phyloP scores from a whole-genome alignment of 2,113 vertebrate species.

The Chascanopsetta lugubris region DNA sequence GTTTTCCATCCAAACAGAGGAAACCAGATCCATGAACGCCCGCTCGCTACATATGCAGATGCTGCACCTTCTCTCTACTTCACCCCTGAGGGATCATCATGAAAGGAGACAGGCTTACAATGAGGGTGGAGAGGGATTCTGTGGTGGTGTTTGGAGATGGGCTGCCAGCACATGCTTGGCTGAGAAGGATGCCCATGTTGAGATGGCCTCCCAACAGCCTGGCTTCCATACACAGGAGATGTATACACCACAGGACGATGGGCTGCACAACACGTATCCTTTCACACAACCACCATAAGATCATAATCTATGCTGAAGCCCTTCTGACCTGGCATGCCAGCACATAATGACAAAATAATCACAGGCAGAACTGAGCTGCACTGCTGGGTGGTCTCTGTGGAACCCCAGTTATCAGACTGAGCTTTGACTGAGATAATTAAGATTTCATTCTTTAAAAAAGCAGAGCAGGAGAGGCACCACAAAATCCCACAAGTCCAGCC shows the following conservation, averaged over 20 bases:
- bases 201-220: conserved; percentile 42
- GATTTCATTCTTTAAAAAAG: neutral
- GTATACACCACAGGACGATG: conserved; percentile 27
- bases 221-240: conserved; percentile 29
- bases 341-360: conserved; percentile 57
- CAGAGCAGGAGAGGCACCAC: conserved; percentile 18
- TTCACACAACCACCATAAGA: conserved; percentile 36
- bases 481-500: conserved; percentile 10
- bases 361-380: conserved; percentile 22
- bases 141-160: conserved; percentile 46
- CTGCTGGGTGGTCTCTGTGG: conserved; percentile 62
- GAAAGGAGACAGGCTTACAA: conserved; percentile 40
- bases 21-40: conserved; percentile 67
- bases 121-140: conserved; percentile 35
- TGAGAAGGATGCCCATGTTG: conserved; percentile 35
- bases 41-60: conserved; percentile 77
- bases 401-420: conserved; percentile 42
- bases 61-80: conserved; percentile 41
- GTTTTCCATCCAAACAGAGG: conserved; percentile 76
- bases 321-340: conserved; percentile 29
- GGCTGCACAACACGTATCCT: conserved; percentile 14
- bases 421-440: neutral
- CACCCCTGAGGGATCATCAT: conserved; percentile 34
- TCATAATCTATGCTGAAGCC: conserved; percentile 23
- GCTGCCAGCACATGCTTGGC: conserved; percentile 54